Percentiles rank a stretch among this genome's conserved stretches.
Evolutionary conservation across 2,888 invertebrate genomes (phyloP).

Genomic region (Sympetrum striolatum): DNA sequence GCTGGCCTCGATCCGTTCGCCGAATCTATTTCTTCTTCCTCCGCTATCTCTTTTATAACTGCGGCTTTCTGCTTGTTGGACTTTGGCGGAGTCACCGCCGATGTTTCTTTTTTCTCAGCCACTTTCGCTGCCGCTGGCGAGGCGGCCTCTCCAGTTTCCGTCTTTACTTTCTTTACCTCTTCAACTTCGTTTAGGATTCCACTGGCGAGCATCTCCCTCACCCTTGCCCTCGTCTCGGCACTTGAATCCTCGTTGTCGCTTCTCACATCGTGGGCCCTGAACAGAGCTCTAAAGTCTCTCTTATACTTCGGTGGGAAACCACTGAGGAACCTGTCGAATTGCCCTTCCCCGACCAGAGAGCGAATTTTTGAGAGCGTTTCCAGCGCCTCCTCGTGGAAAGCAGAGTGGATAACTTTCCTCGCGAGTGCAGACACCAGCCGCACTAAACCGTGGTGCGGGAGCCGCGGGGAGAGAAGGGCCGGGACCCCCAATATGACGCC

Average conservation of each 20-base stretch:
- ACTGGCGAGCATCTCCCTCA: conserved; percentile 44
- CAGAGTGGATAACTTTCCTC: conserved; percentile 60
- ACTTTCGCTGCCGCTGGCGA: not conserved
- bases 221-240: conserved; percentile 49
- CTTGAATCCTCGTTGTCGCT: conserved; percentile 46
- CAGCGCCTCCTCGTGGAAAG: conserved; percentile 70
- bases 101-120: not conserved
- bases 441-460: conserved; percentile 53
- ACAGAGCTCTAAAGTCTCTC: conserved; percentile 67
- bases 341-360: conserved; percentile 70
- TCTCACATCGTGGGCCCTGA: conserved; percentile 65
- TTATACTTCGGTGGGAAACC: conserved; percentile 61
- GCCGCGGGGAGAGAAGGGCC: conserved; percentile 64
- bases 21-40: conserved; percentile 18
- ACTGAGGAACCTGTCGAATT: conserved; percentile 66
- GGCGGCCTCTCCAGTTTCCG: not conserved
- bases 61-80: not conserved
- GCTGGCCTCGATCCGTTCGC: conserved; percentile 14
- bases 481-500: conserved; percentile 72
- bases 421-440: conserved; percentile 58
- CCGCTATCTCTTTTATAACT: not conserved
- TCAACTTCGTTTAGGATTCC: conserved; percentile 8
- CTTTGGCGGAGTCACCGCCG: not conserved
- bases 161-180: not conserved
- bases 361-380: conserved; percentile 74